Evolutionary conservation across 2,113 vertebrate species (phyloP).

Genomic region (Pleuronectes platessa): DNA sequence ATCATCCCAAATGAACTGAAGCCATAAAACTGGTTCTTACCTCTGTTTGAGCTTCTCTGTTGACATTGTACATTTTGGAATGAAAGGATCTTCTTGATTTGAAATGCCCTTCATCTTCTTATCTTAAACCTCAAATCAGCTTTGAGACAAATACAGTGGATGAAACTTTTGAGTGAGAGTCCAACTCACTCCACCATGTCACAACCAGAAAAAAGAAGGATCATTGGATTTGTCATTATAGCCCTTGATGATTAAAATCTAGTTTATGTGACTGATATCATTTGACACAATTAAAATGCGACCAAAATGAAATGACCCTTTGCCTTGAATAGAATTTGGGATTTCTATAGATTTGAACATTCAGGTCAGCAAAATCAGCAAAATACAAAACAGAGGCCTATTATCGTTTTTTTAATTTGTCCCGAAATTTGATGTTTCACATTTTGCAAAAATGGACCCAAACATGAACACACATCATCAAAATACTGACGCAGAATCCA

Average conservation of each 20-base stretch:
- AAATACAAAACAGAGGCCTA: too few species aligned
- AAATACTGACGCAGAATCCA: background rate
- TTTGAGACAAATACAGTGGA: constrained; percentile 2
- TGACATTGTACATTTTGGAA: background rate
- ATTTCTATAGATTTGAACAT: too few species aligned
- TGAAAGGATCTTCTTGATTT: background rate
- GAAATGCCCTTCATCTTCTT: constrained; percentile 31
- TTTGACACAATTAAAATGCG: too few species aligned
- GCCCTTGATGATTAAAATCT: too few species aligned
- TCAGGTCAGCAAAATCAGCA: too few species aligned
- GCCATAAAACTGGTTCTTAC: background rate
- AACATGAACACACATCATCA: background rate
- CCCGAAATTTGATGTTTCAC: too few species aligned
- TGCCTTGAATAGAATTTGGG: too few species aligned
- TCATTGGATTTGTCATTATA: too few species aligned
- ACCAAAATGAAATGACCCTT: too few species aligned
- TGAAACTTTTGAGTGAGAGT: background rate
- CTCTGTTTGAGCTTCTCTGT: background rate
- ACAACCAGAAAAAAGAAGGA: background rate
- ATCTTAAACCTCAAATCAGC: constrained; percentile 24
- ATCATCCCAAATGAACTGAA: background rate
- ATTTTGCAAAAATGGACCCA: background rate
- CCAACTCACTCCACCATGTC: background rate
- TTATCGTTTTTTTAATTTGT: too few species aligned
- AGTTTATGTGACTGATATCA: too few species aligned